Evolutionary conservation across 2,888 invertebrate species (phyloP).

Genomic region (Andrena trimmerana): DNA sequence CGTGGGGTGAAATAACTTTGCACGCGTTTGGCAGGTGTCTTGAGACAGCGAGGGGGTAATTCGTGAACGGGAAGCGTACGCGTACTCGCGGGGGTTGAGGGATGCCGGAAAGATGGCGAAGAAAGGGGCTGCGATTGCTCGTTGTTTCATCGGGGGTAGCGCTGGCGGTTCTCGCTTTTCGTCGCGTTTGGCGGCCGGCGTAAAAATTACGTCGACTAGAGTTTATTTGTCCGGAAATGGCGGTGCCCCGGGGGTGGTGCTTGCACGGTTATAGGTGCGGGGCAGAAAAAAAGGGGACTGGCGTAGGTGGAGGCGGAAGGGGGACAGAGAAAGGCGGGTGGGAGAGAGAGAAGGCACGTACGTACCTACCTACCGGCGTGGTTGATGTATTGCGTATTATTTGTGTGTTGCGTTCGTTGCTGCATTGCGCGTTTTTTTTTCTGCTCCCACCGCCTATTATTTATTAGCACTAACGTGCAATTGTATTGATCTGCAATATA

Average conservation of each 20-base stretch:
- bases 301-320: conserved; percentile 76
- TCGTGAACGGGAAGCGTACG: not conserved
- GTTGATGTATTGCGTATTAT: conserved; percentile 85
- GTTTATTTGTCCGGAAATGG: conserved; percentile 85
- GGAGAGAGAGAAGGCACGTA: conserved; percentile 75
- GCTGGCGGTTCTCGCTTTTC: conserved; percentile 81
- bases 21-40: not conserved
- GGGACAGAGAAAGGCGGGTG: conserved; percentile 64
- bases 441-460: conserved; percentile 85
- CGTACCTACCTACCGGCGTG: conserved; percentile 80
- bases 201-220: conserved; percentile 90
- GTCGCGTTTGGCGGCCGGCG: conserved; percentile 87
- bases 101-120: conserved; percentile 11
- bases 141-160: conserved; percentile 73
- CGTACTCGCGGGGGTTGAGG: not conserved
- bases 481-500: conserved; percentile 85
- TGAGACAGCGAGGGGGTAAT: not conserved
- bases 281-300: conserved; percentile 82
- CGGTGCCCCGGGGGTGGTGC: conserved; percentile 84
- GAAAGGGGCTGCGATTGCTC: conserved; percentile 68
- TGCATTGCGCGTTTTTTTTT: conserved; percentile 85
- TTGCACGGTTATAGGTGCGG: conserved; percentile 82
- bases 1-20: not conserved
- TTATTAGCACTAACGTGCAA: conserved; percentile 86
- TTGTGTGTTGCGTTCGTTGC: conserved; percentile 85